Evolutionary conservation across 2,113 vertebrate species (phyloP), one percentile per base, ranked within the genome.

Genomic region (Machaerirhynchus nigripectus): DNA sequence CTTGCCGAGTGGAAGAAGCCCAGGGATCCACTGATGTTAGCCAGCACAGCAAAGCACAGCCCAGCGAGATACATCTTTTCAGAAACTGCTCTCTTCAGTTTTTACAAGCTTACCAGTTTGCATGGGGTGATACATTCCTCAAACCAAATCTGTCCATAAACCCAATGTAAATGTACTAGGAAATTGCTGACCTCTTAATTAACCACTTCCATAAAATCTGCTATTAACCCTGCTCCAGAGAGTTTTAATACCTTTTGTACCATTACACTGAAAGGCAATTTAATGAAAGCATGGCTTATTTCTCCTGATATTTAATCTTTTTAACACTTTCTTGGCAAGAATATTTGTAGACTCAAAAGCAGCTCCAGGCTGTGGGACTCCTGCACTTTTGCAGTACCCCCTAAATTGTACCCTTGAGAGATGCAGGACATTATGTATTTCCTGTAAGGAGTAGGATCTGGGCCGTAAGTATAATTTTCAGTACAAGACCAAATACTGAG

Each of bases 211-310:
- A 69, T 95, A 85, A 95, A 96, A 89, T 71, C 56, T 49, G 40
- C 33, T 89, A 53, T 57, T 89, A 96, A 79, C 40, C 53, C 22
- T 91, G 74, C 60, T 93, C 82, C 85, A 63, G 40, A 79, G 84
- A 93, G 57, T 92, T 96, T 87, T 87, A 81, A 76, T 95, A 75
- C 39, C 33, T 82, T 89, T 89, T 78, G 61, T 95, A 31, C 10
- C 24, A 60, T 91, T 95, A 71, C 35, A 22, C 56, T 75, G 74
- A 75, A 76, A 78, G 74, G 65, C 60, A 92, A 17, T 87, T 86
- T 56, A 91, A 82, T 84, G 74, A 81, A 92, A 89, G 60, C 81
- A 42, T 35, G 44, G 40, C 33, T 95, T 95, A 52, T 91, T 96
- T 89, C 57, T 94, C 26, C 61, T 30, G 30, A 6, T 67, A n/a